A percentile compares a stretch with the other conserved stretches of the same genome.
phyloP scores from a whole-genome alignment of 1,140 invertebrate species.

The Temnothorax nylanderi region DNA sequence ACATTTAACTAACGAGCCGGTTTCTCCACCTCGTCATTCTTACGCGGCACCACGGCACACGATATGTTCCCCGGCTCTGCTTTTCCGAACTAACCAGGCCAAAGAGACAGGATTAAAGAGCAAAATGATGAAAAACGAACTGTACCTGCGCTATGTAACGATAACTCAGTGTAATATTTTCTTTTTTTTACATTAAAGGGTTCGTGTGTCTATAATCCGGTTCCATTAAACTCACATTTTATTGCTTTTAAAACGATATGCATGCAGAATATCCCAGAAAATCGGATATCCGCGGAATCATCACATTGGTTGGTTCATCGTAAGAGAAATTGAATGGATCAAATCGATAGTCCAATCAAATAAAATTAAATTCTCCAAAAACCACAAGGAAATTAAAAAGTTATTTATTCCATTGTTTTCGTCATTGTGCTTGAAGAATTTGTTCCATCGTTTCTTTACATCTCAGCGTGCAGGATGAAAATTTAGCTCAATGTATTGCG shows the following conservation, averaged over 20 bases:
- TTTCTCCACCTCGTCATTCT: constrained; percentile 55
- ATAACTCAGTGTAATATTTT: constrained; percentile 5
- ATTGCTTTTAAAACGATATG: neutral
- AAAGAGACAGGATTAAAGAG: constrained; percentile 33
- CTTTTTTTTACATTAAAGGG: neutral
- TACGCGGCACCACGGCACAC: constrained; percentile 1
- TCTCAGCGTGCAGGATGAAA: neutral
- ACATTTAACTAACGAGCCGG: constrained; percentile 74
- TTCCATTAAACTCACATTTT: neutral
- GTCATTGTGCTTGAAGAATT: neutral
- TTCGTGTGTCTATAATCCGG: neutral
- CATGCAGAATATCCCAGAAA: neutral
- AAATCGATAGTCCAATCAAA: neutral
- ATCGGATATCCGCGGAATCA: neutral
- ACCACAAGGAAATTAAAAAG: neutral
- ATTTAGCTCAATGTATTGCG: neutral
- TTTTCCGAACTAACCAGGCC: constrained; percentile 11
- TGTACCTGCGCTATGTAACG: neutral
- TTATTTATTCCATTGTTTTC: neutral
- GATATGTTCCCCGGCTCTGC: constrained; percentile 40
- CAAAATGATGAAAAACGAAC: constrained; percentile 40
- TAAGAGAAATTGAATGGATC: neutral
- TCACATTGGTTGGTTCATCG: neutral
- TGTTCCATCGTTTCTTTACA: neutral
- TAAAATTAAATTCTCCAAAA: neutral